Percentiles rank a stretch among this genome's conserved stretches.
Conservation (phyloP, 2,113 vertebrate genomes). For the Apteryx mantelli region DNA sequence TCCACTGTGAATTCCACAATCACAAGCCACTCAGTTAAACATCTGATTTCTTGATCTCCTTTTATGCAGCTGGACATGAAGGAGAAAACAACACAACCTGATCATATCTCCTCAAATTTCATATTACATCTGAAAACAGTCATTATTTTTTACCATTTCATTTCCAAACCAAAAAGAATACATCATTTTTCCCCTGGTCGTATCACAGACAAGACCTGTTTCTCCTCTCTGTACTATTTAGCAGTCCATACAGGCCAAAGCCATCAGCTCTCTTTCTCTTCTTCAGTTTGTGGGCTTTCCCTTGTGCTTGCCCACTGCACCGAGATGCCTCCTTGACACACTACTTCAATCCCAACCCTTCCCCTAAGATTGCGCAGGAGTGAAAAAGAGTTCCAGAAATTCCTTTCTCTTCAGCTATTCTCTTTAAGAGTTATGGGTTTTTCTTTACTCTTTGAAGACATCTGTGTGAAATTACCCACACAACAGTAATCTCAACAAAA, state of each 20-base stretch:
- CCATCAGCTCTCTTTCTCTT: not conserved
- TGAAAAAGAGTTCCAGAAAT: constrained; percentile 33
- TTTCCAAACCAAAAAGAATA: not conserved
- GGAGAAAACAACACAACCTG: not conserved
- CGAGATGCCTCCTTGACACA: not conserved
- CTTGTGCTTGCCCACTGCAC: not conserved
- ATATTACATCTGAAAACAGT: not conserved
- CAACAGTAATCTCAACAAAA: constrained; percentile 56
- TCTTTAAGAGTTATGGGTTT: constrained; percentile 41
- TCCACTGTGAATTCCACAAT: not conserved
- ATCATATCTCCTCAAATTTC: not conserved
- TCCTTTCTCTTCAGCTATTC: constrained; percentile 17
- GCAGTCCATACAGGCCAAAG: not conserved
- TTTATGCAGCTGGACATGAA: not conserved
- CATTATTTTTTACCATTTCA: not conserved
- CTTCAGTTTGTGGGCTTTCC: not conserved
- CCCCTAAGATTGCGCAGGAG: not conserved
- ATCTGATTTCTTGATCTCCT: not conserved
- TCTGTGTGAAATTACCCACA: constrained; percentile 54
- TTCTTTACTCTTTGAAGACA: constrained; percentile 64
- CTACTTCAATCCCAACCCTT: not conserved
- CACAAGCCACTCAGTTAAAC: not conserved
- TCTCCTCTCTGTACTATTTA: not conserved
- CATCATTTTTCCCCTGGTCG: not conserved
- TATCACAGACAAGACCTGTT: not conserved